Evolutionary conservation across 2,797 vertebrate species (phyloP).

Genomic region (Lagocephalus sceleratus): DNA sequence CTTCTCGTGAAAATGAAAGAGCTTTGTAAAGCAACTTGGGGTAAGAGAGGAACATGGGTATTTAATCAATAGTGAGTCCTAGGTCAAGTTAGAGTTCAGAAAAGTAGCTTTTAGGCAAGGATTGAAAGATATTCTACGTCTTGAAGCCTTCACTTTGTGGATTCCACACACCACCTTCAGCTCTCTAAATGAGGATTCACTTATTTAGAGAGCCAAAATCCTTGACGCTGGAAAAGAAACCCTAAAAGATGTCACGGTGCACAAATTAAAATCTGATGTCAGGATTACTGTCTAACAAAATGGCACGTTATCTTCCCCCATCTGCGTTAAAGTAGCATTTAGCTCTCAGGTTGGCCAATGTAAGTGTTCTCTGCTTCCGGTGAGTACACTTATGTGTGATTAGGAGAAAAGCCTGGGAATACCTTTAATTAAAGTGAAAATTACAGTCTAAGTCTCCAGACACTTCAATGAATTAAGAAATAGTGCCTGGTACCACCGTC

Average conservation of each 20-base stretch:
- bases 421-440: slow-evolving; percentile 64
- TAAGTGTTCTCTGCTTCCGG: slow-evolving; percentile 27
- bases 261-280: neutral
- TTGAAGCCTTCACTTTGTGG: too few species aligned
- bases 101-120: too few species aligned
- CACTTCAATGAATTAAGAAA: slow-evolving; percentile 54
- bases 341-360: slow-evolving; percentile 12
- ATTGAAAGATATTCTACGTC: too few species aligned
- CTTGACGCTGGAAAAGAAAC: too few species aligned
- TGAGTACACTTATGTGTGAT: slow-evolving; percentile 35
- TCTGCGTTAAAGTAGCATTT: slow-evolving; percentile 2
- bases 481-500: slow-evolving; percentile 22
- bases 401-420: slow-evolving; percentile 56
- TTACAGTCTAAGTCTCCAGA: slow-evolving; percentile 35
- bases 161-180: too few species aligned
- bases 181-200: too few species aligned
- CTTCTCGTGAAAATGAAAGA: too few species aligned
- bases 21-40: too few species aligned
- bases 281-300: neutral
- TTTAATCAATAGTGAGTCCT: too few species aligned
- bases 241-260: neutral
- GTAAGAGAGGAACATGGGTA: too few species aligned
- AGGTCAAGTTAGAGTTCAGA: too few species aligned
- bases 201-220: too few species aligned
- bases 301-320: neutral